Evolutionary conservation across 2,113 vertebrate genomes (phyloP), one percentile per base, ranked within the genome.

Genomic region (Tretioscincus oriximinensis): DNA sequence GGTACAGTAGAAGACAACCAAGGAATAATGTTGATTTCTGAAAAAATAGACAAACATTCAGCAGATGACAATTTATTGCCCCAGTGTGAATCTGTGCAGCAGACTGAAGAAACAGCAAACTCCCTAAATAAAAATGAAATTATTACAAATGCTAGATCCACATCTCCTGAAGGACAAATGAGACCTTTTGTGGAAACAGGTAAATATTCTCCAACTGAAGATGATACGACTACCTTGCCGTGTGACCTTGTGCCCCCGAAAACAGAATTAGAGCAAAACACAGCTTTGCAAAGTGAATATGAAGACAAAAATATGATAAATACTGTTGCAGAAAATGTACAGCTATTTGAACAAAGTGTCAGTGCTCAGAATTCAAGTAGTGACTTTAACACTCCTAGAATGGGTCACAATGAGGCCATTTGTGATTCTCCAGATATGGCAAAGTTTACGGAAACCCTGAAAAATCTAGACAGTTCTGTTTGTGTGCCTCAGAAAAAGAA

Each of bases 391-490:
- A 47, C 89, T 14, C 96, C 96, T 68, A 61, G 63, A 76, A 80
- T 93, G 22, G 88, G 81, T n/a, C 96, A 96, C 72, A 96, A 95
- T 0, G 96, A 97, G 1, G 90, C 90, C 58, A 71, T 92, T 69
- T 91, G 95, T 60, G 96, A 98, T 78, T 95, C 96, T 0, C 92
- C 95, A 0, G 96, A 98, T 81, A 94, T 96, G 90, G 94, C 97
- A 49, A 93, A 96, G 83, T 99, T 99, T 87, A 95, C 98, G 7
- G 96, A 94, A 90, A 97, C 95, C 81, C 97, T 98, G 70, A 98
- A 97, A 81, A 96, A 96, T n/a, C 94, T 96, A 10, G 96, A 98
- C 51, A 96, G 95, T 28, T 91, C 96, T 0, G 93, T 97, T 84
- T 95, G 95, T 49, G n/a, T 96, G 49, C 97, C 97, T 29, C 96